Base-by-base conservation (phyloP, 92 coral and sea anemone species). In the Paramuricea clavata region DNA sequence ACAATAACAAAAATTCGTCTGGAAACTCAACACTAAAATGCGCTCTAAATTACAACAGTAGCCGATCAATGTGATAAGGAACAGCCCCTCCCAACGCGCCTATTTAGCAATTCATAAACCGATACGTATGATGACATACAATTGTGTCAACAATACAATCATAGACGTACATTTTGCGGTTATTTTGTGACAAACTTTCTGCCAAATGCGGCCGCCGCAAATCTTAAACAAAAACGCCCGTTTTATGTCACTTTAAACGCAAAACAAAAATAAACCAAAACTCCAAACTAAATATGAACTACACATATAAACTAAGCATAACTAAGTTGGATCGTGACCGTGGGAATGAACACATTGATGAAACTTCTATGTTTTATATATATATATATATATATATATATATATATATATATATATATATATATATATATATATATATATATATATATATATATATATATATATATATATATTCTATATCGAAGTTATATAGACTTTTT, bases 21-120 rank as follows among this genome's bases (percentile, higher is more conserved):
- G 2, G 62, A 54, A 39, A 39, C 4, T 39, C 44, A 39, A 39
- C 10, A 4, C 44, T 4, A 39, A 39, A 39, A 54, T 47, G 27
- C 62, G 25, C 62, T 54, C 62, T 54, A 54, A 21, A 54, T 54
- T 21, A 54, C 62, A 21, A 54, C 62, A 54, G 62, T 17, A 21
- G 26, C 62, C 16, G 62, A 54, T 54, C 62, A 2, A 17, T 19
- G 12, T 5, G 62, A 54, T 54, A 54, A 54, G 21, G 44, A 39
- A 39, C 19, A 54, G 62, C 62, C 62, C 62, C 62, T 54, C 62
- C 62, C 62, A 54, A 21, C 7, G 62, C 22, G 62, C 62, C 62
- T 54, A 54, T 21, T 54, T 54, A 54, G 62, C 62, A 54, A 54
- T 54, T 54, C 62, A 54, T 54, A 54, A 54, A 54, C 62, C 62